Base-by-base conservation (phyloP, 92 coral and sea anemone genomes). In the Porites lobata region DNA sequence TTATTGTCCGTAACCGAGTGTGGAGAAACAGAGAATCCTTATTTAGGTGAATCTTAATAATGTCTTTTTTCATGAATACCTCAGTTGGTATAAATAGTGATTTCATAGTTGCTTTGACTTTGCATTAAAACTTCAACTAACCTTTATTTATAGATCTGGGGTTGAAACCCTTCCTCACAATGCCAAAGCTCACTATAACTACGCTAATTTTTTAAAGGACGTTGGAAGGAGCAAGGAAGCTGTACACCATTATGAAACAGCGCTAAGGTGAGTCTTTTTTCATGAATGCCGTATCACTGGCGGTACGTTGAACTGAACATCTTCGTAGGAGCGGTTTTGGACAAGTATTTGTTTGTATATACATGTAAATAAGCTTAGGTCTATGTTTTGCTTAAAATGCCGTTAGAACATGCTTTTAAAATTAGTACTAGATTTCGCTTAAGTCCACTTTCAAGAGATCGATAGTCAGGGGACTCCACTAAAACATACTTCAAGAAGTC, bases 181-280 rank as follows among this genome's bases (percentile, higher is more conserved):
- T 91, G 98, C 94, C 24, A 96, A 96, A 88, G 96, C 92, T 19
- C 98, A 96, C 76, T 96, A 94, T 62, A 96, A 96, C 88, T 96
- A 90, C 69, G 98, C 98, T 1, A 96, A 96, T 88, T 94, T 87
- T 77, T 76, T 96, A 72, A 96, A 94, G 73, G 98, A 96, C 78
- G 79, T 85, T 12, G 94, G 94, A 17, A 89, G 90, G 76, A 72
- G 78, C 8, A 77, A 87, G 21, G 98, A 94, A 66, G 98, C 98
- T 32, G 87, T 86, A 21, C 52, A 64, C 12, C 98, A 96, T 79
- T 96, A 96, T 65, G 85, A 83, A 59, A 91, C 67, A 15, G 87
- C 98, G 1, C 75, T 96, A 7, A 72, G 84, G 98, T 94, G 88
- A 88, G 98, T 87, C 5, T 38, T 38, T 11, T 59, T 4, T 50